phyloP scores from a whole-genome alignment of 2,113 vertebrate genomes.

The Colinus virginianus region DNA sequence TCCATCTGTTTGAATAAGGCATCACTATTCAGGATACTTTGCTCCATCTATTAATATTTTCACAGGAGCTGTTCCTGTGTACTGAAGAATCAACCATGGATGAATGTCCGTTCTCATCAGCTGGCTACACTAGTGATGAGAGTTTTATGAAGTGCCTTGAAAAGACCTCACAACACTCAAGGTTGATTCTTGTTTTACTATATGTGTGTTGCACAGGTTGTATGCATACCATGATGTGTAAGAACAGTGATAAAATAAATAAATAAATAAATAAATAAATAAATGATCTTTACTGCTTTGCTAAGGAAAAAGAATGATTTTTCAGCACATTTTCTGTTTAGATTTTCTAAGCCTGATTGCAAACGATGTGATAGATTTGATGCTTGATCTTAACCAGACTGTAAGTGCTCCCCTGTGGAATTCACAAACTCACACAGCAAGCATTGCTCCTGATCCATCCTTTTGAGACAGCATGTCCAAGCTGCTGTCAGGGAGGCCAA shows the following conservation, averaged over 20 bases:
- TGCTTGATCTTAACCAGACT: background rate
- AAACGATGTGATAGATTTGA: background rate
- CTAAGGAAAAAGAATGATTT: background rate
- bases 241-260: background rate
- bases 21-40: constrained; percentile 44
- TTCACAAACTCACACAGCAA: background rate
- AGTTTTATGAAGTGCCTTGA: background rate
- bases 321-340: background rate
- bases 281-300: background rate
- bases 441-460: background rate
- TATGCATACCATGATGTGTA: background rate
- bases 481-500: background rate
- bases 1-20: constrained; percentile 62
- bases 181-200: background rate
- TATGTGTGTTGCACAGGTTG: background rate
- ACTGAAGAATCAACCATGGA: constrained; percentile 31
- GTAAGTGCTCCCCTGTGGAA: background rate
- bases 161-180: background rate
- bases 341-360: background rate
- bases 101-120: background rate
- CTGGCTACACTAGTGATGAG: background rate
- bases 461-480: background rate
- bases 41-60: constrained; percentile 5
- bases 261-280: background rate
- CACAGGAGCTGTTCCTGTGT: background rate